Evolutionary conservation across 2,888 invertebrate genomes (phyloP).

Genomic region (Cephus runcator): DNA sequence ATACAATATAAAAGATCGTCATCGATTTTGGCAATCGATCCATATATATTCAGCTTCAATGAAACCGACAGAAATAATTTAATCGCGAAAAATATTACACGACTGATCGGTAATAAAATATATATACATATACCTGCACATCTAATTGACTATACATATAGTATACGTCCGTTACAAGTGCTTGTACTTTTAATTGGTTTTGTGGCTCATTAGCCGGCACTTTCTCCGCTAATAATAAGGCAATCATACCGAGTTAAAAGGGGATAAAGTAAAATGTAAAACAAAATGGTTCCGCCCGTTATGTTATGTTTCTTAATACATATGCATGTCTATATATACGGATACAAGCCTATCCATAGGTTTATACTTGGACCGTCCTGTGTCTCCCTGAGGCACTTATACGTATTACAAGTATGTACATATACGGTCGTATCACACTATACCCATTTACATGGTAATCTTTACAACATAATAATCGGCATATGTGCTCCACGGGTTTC

Average conservation of each 20-base stretch:
- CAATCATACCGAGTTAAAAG: constrained; percentile 4
- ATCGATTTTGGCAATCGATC: neutral
- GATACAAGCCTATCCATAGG: neutral
- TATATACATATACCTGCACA: neutral
- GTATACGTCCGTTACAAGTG: neutral
- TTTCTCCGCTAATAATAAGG: constrained; percentile 13
- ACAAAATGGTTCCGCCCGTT: neutral
- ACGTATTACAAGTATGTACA: neutral
- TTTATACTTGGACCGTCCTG: neutral
- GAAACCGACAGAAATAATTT: too few relatives aligned
- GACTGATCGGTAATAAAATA: neutral
- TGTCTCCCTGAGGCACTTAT: neutral
- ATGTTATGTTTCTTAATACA: neutral
- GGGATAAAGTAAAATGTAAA: constrained; percentile 1
- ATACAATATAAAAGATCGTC: neutral
- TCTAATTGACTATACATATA: neutral
- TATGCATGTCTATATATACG: neutral
- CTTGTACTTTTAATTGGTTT: constrained; percentile 22
- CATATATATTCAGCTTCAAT: too few relatives aligned
- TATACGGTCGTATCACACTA: neutral
- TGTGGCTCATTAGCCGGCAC: constrained; percentile 21
- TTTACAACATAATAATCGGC: constrained; percentile 45
- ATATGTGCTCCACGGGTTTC: constrained; percentile 9
- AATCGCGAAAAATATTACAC: too few relatives aligned
- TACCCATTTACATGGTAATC: constrained; percentile 44